Conservation (phyloP, 1,140 invertebrate genomes). For the Psix sp. region DNA sequence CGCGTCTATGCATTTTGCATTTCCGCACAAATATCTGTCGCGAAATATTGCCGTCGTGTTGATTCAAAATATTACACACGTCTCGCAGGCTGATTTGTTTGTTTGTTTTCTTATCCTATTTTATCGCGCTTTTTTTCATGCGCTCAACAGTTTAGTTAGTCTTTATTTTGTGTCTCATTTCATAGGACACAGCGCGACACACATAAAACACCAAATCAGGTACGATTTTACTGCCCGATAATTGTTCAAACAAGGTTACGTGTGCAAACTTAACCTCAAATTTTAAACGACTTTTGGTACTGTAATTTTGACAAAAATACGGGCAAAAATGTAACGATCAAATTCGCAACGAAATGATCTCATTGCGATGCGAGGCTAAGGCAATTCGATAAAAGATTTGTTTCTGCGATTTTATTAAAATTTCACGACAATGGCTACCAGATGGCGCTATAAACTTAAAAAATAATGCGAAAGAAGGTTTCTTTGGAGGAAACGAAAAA, state of each 20-base stretch:
- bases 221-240: too few species aligned
- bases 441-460: conserved; percentile 4
- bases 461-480: neutral
- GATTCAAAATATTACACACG: conserved; percentile 51
- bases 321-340: too few species aligned
- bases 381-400: neutral
- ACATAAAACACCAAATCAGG: too few species aligned
- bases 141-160: conserved; percentile 4
- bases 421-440: neutral
- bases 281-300: too few species aligned
- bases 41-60: conserved; percentile 53
- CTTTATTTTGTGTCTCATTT: neutral
- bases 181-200: neutral
- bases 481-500: neutral
- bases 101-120: conserved; percentile 46
- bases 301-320: too few species aligned
- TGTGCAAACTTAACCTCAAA: too few species aligned
- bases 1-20: conserved; percentile 41
- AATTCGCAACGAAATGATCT: too few species aligned
- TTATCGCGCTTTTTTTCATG: conserved; percentile 20
- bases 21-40: conserved; percentile 48
- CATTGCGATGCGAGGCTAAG: neutral
- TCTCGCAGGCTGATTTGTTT: conserved; percentile 39
- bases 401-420: conserved; percentile 3
- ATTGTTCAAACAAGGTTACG: too few species aligned